A percentile compares a stretch with the other conserved stretches of the same genome.
phyloP scores from a whole-genome alignment of 1,140 invertebrate species.

The Drosophila arawakana region DNA sequence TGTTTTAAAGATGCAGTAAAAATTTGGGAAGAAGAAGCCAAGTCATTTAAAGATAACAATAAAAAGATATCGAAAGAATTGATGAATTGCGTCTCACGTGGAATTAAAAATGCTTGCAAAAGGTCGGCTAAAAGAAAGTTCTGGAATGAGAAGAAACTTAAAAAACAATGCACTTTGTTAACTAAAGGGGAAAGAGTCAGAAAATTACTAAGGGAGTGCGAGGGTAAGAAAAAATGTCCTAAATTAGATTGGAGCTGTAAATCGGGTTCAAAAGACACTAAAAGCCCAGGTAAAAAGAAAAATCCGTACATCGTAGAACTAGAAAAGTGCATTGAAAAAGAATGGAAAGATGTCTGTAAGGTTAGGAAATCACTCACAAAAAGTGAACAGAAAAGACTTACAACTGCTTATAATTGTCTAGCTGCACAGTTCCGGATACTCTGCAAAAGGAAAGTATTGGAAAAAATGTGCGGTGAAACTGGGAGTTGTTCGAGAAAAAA shows the following conservation, averaged over 20 bases:
- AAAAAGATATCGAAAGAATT: not conserved
- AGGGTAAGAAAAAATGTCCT: not conserved
- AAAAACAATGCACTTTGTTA: not conserved
- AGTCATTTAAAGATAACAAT: not conserved
- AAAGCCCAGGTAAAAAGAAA: not conserved
- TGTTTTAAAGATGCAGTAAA: conserved; percentile 12
- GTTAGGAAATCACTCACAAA: not conserved
- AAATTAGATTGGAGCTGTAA: not conserved
- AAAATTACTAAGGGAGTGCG: not conserved
- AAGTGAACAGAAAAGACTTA: not conserved
- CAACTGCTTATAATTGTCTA: conserved; percentile 8
- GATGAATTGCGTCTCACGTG: not conserved
- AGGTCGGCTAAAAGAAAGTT: conserved; percentile 5
- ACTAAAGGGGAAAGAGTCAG: conserved; percentile 12
- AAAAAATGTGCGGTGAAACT: conserved; percentile 1
- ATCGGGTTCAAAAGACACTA: not conserved
- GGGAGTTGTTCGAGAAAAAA: not conserved
- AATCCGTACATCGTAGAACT: conserved; percentile 10
- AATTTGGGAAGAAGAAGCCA: not conserved
- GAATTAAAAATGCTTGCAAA: conserved; percentile 9
- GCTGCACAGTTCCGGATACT: not conserved
- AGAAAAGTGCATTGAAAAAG: conserved; percentile 16
- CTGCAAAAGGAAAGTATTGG: conserved; percentile 8
- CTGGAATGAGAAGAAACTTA: not conserved
- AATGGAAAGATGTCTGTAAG: conserved; percentile 15